Evolutionary conservation across 2,797 vertebrate genomes (phyloP).

Genomic region (Orientallactaga sibirica): DNA sequence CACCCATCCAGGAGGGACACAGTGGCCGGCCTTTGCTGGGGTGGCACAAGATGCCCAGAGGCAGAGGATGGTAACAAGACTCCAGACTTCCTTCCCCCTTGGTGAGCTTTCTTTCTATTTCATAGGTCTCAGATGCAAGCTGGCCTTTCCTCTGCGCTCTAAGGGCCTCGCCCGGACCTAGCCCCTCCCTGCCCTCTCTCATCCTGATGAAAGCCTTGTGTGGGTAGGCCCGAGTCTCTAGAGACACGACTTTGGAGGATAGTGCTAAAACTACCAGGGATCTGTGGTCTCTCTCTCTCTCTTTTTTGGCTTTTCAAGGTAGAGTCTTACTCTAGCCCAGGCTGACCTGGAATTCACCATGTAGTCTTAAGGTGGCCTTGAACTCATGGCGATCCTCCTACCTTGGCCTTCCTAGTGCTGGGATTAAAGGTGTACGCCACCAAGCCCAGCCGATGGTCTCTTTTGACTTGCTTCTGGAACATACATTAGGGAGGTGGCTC

Average conservation of each 20-base stretch:
- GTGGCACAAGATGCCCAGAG: not conserved
- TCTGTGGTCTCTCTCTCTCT: not conserved
- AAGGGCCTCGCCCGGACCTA: not conserved
- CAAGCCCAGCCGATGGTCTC: too few species aligned
- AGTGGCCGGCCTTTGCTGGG: not conserved
- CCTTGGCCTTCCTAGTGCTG: too few species aligned
- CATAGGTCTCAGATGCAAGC: not conserved
- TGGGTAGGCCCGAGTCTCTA: too few species aligned
- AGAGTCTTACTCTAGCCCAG: too few species aligned
- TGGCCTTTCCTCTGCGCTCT: not conserved
- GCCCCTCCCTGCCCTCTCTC: not conserved
- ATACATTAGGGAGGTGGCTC: not conserved
- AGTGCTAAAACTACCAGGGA: not conserved
- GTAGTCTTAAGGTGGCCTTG: too few species aligned
- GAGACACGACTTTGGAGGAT: not conserved
- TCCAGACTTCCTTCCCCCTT: not conserved
- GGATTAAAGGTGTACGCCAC: too few species aligned
- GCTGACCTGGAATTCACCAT: too few species aligned
- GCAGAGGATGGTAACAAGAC: too few species aligned
- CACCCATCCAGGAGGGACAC: not conserved
- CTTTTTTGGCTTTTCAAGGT: too few species aligned
- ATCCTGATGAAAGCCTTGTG: not conserved
- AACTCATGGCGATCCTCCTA: too few species aligned
- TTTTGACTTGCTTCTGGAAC: too few species aligned
- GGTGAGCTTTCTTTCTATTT: not conserved